A percentile compares a stretch with the other conserved stretches of the same genome.
phyloP scores from a whole-genome alignment of 2,888 invertebrate species.

The Glyphotaelius pellucidus region DNA sequence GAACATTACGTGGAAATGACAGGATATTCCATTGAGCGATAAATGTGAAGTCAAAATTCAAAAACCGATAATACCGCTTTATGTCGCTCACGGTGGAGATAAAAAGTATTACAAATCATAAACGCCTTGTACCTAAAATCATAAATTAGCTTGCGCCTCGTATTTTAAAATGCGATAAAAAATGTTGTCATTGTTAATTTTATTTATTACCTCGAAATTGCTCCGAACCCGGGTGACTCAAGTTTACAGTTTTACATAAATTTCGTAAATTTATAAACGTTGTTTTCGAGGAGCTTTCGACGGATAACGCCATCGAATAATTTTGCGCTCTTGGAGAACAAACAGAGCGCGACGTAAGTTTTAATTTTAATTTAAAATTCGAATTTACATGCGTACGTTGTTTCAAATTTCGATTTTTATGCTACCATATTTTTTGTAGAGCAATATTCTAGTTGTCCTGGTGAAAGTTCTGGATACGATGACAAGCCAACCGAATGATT shows the following conservation, averaged over 20 bases:
- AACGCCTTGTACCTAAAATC: constrained; percentile 1
- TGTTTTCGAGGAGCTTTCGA: neutral
- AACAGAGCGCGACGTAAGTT: neutral
- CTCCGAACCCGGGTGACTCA: constrained; percentile 16
- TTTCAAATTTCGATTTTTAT: neutral
- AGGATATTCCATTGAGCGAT: neutral
- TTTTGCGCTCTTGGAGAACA: neutral
- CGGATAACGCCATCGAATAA: constrained; percentile 18
- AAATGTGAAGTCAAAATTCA: neutral
- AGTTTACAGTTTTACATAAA: constrained; percentile 31
- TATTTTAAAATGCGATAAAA: constrained; percentile 7
- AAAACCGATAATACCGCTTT: neutral
- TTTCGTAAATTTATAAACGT: constrained; percentile 9
- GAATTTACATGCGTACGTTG: neutral
- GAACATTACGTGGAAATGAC: neutral
- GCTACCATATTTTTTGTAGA: neutral
- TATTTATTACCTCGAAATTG: constrained; percentile 8
- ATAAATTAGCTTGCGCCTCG: neutral
- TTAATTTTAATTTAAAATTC: neutral
- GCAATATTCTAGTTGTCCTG: too few species aligned
- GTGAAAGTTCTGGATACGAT: too few species aligned
- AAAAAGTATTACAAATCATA: neutral
- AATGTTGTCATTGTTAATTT: constrained; percentile 36
- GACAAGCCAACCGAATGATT: too few species aligned
- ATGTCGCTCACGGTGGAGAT: neutral